Conservation (phyloP, 2,797 vertebrate genomes). For the Falco biarmicus region DNA sequence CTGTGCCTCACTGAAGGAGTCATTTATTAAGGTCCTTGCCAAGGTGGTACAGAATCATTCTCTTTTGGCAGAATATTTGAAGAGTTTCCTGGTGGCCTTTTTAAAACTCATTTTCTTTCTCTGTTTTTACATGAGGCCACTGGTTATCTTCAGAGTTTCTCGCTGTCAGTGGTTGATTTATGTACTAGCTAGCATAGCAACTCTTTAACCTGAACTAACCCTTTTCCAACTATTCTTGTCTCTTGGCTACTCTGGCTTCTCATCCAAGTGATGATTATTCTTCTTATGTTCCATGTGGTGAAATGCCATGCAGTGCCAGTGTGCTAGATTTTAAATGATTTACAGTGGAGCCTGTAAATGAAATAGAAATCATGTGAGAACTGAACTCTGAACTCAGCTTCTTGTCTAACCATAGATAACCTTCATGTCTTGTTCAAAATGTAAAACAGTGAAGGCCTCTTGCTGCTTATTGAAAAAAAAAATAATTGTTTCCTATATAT, state of each 20-base stretch:
- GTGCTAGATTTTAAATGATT: background rate
- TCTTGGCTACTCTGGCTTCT: background rate
- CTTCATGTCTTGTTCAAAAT: background rate
- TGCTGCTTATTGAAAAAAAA: background rate
- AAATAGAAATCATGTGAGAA: background rate
- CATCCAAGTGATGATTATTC: background rate
- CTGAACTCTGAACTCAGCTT: background rate
- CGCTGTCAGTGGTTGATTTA: background rate
- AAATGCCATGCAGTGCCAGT: background rate
- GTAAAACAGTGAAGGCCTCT: background rate
- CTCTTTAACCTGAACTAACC: conserved; percentile 2
- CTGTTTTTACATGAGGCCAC: background rate
- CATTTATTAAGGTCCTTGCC: background rate
- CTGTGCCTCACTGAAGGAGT: background rate
- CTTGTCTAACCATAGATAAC: background rate
- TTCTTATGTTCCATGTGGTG: background rate
- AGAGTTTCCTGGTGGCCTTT: background rate
- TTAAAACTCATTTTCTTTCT: background rate
- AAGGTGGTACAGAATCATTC: background rate
- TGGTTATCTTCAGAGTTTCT: background rate
- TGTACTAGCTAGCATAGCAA: background rate
- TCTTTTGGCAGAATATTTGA: background rate
- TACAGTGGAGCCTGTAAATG: background rate
- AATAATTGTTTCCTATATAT: background rate
- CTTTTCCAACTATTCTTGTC: background rate